Base-by-base conservation (phyloP, 2,888 invertebrate genomes). In the Sinopyrophorus schimmeli region DNA sequence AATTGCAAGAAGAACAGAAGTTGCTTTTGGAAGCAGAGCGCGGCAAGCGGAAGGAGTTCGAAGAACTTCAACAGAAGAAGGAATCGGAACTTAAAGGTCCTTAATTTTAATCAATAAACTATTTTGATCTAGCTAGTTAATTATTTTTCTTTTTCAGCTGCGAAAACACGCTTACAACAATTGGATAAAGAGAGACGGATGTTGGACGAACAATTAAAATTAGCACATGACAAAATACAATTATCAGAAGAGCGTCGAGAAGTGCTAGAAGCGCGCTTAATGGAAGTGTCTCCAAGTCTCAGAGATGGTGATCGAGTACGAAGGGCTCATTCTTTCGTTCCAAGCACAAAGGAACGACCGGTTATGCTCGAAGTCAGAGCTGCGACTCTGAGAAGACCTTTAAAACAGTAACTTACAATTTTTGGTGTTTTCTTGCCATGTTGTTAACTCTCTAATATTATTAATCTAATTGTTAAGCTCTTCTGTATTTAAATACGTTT, bases 1-100 rank as follows among this genome's bases (percentile, higher is more conserved):
- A 80, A 57, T 73, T 90, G n/a, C 89, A 90, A 70, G 81, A 81
- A 63, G 88, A 90, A 70, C 89, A 90, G 64, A 80, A 80, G 56
- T 73, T 79, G 64, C 77, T 89, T 64, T 68, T 91, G 44, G 84
- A 86, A 66, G 80, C 84, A 63, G 91, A 91, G 70, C 77, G 87
- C 58, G 76, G 83, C 47, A 89, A 89, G 69, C 76, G 89, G 35
- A 80, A 80, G 57, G 87, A 86, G 58, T 87, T 88, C 65, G 88
- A 90, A 73, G 76, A 78, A 26, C 73, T 83, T 43, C 87, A 89
- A 65, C 79, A 80, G 15, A 81, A 84, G 62, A 89, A 86, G 66
- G 89, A 87, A 69, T 73, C 73, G 16, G 83, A 84, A 72, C 79
- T 18, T 18, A 18, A 6, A 18, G 18, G 18, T 18, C 18, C 18